Conservation (phyloP, 2,797 vertebrate species). For the Pangasius macronema region DNA sequence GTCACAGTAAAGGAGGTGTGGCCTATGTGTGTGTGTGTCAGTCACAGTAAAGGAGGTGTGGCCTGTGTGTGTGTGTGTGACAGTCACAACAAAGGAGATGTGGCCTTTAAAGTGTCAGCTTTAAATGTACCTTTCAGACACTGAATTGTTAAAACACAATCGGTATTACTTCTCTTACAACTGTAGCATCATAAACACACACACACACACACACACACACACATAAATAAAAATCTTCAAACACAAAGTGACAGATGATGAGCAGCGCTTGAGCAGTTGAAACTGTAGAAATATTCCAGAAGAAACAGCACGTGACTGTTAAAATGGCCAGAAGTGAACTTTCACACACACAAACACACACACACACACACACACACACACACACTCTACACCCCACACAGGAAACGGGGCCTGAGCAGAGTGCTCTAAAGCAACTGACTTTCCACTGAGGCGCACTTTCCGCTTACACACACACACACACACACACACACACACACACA, state of each 20-base stretch:
- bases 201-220: not conserved
- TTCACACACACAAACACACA: not conserved
- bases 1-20: no score
- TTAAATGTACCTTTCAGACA: not conserved
- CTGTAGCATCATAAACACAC: not conserved
- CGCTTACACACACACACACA: slow-evolving; percentile 29
- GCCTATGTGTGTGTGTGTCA: no score
- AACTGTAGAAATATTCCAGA: not conserved
- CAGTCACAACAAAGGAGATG: not conserved
- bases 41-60: not conserved
- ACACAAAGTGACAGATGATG: not conserved
- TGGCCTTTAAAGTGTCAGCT: not conserved
- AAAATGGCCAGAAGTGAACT: not conserved
- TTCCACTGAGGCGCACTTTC: slow-evolving; percentile 56
- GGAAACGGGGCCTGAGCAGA: slow-evolving; percentile 50
- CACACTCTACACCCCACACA: slow-evolving; percentile 35
- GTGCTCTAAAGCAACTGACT: slow-evolving; percentile 36
- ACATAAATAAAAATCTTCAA: not conserved
- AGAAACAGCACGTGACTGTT: not conserved
- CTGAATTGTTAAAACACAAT: not conserved
- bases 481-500: slow-evolving; percentile 29
- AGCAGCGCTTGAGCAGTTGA: not conserved
- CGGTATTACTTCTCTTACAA: not conserved
- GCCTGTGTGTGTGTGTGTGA: not conserved
- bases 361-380: slow-evolving; percentile 9